Evolutionary conservation across 2,888 invertebrate genomes (phyloP).

Genomic region (Sarcophaga carnaria): DNA sequence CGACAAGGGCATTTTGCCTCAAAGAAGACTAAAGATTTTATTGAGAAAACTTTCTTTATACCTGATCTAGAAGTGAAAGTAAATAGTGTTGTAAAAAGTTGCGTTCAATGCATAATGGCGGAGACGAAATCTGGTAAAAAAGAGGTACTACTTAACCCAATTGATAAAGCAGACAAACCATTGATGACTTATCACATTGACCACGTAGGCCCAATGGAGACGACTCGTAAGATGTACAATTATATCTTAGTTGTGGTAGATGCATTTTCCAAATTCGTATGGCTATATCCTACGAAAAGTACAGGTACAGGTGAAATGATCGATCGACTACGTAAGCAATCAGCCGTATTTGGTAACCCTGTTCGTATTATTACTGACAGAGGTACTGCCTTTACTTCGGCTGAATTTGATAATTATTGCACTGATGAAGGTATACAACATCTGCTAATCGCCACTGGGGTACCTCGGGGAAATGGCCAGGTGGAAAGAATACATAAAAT

Average conservation of each 20-base stretch:
- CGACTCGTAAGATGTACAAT: constrained; percentile 75
- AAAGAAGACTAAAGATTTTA: constrained; percentile 71
- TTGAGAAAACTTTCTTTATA: constrained; percentile 72
- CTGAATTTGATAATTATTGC: too few species aligned
- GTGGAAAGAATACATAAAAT: too few species aligned
- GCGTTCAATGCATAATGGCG: constrained; percentile 63
- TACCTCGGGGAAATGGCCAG: too few species aligned
- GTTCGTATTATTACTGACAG: too few species aligned
- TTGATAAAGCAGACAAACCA: constrained; percentile 60
- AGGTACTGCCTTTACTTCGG: too few species aligned
- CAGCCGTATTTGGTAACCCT: too few species aligned
- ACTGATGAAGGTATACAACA: too few species aligned
- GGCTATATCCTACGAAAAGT: too few species aligned
- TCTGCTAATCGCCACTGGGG: too few species aligned
- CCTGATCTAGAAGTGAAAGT: constrained; percentile 34
- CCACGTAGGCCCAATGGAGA: constrained; percentile 66
- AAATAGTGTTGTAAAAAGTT: constrained; percentile 48
- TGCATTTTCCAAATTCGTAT: too few species aligned
- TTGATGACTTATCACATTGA: constrained; percentile 76
- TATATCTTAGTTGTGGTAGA: constrained; percentile 52
- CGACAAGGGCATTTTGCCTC: constrained; percentile 74
- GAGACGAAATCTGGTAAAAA: constrained; percentile 47
- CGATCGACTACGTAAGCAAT: too few species aligned
- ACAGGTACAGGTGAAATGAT: too few species aligned
- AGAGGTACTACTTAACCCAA: background rate